Base-by-base conservation (phyloP, 2,797 vertebrate species). In the Petrocephalus sullivani region DNA sequence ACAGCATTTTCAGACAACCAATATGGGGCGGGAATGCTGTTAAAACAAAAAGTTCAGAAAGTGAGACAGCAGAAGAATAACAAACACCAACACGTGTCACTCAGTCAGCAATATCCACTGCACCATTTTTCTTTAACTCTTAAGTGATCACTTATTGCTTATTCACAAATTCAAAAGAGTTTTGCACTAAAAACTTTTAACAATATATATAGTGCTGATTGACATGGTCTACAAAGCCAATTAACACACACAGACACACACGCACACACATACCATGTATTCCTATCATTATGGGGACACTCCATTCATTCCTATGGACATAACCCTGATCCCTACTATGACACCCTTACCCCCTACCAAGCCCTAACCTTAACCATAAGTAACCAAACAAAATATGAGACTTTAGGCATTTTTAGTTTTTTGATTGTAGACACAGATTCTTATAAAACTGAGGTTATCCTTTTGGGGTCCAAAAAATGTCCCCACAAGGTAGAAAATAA, bases 11-110 rank as follows among this genome's bases (percentile, higher is more conserved):
- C 41, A 23, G 49, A 53, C 2, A 14, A 21, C 37, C 56, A 19
- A 46, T 16, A 23, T 54, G 60, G 33, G 49, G 41, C 51, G 21
- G 61, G 64, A 90, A 85, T 46, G 88, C 6, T 21, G 86, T 56
- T 85, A 56, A 75, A 60, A 56, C 51, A 23, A 60, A 46, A 60
- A 14, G 89, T 91, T 90, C 89, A 90, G 90, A 93, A 91, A 91
- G 88, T 87, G 12, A 88, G 89, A 90, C 89, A 90, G 91, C 88
- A 91, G 91, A 89, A 91, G 90, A 87, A 90, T 87, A 90, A 87
- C 89, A 81, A 49, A 88, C 28, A 71, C 56, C 6, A 19, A 88
- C 56, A 60, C 61, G 57, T 8, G 71, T 85, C 87, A 49, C 90
- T 90, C 85, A 92, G 57, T 82, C 61, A 54, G 57, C 46, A 88